Conservation (phyloP, 2,113 vertebrate genomes). For the Mastomys natalensis region DNA sequence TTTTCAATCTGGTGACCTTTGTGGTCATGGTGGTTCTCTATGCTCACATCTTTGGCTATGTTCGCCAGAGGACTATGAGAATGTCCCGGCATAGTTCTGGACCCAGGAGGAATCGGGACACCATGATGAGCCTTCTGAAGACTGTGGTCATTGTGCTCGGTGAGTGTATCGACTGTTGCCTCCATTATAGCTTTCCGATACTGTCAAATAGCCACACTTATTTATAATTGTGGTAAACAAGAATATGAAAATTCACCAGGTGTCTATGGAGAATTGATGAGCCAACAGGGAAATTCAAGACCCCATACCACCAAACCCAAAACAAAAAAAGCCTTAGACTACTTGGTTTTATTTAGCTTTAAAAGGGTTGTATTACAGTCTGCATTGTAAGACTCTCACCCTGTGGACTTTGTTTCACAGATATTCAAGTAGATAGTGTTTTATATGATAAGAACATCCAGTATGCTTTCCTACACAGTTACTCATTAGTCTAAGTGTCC, state of each 20-base stretch:
- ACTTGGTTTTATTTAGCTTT: background rate
- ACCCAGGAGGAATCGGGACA: conserved; percentile 96
- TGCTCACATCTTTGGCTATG: conserved; percentile 99
- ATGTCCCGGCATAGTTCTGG: conserved; percentile 99
- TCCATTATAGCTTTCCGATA: background rate
- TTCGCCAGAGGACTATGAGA: conserved; percentile 99
- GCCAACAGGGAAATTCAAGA: background rate
- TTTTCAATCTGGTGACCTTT: conserved; percentile 99
- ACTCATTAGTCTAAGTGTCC: conserved; percentile 11
- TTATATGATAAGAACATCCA: background rate
- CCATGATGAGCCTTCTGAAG: conserved; percentile 99
- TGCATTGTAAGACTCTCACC: background rate
- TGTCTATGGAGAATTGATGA: background rate
- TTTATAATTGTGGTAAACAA: background rate
- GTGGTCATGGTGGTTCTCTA: conserved; percentile 99
- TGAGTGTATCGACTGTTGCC: conserved; percentile 85
- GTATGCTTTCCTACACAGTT: background rate
- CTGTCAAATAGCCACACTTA: background rate
- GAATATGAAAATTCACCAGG: background rate
- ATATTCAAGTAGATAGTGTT: conserved; percentile 34
- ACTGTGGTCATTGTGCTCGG: conserved; percentile 98
- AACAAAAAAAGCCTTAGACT: background rate
- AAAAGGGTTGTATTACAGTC: background rate
- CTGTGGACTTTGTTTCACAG: background rate
- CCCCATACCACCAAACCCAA: background rate